These are phyloP conservation scores for Cryptotermes secundus DNA, from an alignment of 1,140 invertebrate genomes.

Conservation along the genomic window DNA sequence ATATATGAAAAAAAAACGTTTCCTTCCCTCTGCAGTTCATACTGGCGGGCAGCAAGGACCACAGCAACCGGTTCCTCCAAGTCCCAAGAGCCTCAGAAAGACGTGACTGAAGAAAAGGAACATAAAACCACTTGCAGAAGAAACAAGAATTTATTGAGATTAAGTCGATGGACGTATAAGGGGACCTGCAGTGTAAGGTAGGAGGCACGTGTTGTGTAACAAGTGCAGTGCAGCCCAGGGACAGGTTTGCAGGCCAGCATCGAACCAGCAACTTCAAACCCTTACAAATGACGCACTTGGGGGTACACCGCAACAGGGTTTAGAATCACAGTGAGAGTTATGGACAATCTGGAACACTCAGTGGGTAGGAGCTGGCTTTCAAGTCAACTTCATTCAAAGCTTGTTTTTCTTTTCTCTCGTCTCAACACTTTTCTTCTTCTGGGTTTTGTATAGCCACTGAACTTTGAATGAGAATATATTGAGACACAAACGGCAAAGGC, in stretches of 20 bases:
- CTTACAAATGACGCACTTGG: not conserved
- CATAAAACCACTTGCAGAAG: not conserved
- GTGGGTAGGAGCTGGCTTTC: not conserved
- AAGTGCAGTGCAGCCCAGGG: not conserved
- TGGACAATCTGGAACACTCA: not conserved
- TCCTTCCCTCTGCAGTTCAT: not conserved
- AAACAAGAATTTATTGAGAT: not conserved
- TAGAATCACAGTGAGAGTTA: not conserved
- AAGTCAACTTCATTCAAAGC: not conserved
- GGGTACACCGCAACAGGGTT: not conserved
- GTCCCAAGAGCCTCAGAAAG: not conserved
- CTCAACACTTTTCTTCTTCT: too few relatives aligned
- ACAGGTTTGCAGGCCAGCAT: not conserved
- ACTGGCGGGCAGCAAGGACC: not conserved
- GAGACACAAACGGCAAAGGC: too few relatives aligned
- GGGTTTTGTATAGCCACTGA: too few relatives aligned
- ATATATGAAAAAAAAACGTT: not conserved
- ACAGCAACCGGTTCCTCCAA: not conserved
- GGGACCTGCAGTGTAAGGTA: not conserved
- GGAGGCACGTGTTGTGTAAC: not conserved
- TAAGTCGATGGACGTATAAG: not conserved
- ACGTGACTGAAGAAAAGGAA: not conserved
- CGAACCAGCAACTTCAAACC: not conserved
- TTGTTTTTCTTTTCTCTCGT: not conserved
- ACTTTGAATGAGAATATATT: too few relatives aligned